These are phyloP conservation scores for Protophormia terraenovae DNA, from an alignment of 2,888 invertebrate species.

Conservation along the genomic window DNA sequence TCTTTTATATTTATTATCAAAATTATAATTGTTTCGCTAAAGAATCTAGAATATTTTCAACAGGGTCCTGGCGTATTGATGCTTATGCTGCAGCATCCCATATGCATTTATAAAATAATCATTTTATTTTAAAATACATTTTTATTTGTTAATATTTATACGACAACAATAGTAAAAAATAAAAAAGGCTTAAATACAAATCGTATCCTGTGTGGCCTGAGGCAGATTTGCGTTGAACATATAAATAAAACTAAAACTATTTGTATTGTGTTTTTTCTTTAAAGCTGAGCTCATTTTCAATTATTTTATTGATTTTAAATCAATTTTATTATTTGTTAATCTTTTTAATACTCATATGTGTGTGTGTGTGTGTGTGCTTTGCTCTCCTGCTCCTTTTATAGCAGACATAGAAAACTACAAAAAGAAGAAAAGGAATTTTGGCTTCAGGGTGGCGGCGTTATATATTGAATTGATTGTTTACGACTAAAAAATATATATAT, in stretches of 20 bases:
- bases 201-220: constrained; percentile 62
- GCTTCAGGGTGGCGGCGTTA: constrained; percentile 68
- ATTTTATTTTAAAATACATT: too few species aligned
- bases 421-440: constrained; percentile 28
- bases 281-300: constrained; percentile 16
- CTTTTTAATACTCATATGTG: constrained; percentile 28
- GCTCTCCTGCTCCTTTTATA: not conserved
- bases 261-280: not conserved
- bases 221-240: constrained; percentile 18
- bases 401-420: constrained; percentile 11
- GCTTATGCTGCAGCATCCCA: too few species aligned
- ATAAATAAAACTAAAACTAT: constrained; percentile 5
- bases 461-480: constrained; percentile 48
- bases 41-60: too few species aligned
- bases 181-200: constrained; percentile 50
- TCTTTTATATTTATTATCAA: too few species aligned
- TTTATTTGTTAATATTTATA: too few species aligned
- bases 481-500: constrained; percentile 4
- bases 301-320: constrained; percentile 47
- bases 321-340: constrained; percentile 55
- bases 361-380: not conserved
- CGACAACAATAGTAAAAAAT: not conserved
- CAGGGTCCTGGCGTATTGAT: too few species aligned
- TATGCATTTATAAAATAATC: too few species aligned
- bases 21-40: too few species aligned